Base-by-base conservation (phyloP, 2,888 invertebrate genomes). In the Disparrhopalites patrizii region DNA sequence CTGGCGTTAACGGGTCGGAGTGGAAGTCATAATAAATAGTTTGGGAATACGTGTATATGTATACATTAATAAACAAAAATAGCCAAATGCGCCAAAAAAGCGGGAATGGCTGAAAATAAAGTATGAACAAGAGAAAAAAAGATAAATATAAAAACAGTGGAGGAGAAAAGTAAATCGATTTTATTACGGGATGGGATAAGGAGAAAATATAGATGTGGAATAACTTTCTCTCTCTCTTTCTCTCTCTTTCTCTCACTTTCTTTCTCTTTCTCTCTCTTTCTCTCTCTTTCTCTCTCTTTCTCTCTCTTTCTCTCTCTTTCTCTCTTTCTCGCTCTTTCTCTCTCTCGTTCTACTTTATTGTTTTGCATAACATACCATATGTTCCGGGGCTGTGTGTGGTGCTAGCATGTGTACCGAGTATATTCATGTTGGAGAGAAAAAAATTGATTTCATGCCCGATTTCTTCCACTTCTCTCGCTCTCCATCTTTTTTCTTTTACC, bases 391-490 rank as follows among this genome's bases (percentile, higher is more conserved):
- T 10, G 43, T 47, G 23, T 47, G 20, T 60, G 23, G 47, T 15
- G n/a, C 5, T 43, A 10, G 43, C 43, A 20, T 47, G 47, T 20
- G 47, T 47, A 7, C 23, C 8, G 27, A 28, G 38, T 58, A 30
- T 43, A 47, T 28, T 28, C 47, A 47, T 18, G 47, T 30, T 30
- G 27, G 7, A 62, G 30, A 27, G 20, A 51, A 58, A 65, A 58
- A 65, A 65, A 65, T 65, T 65, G 65, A 65, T 65, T 65, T 65
- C 65, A 65, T 57, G 57, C 51, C 58, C 65, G 65, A 65, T 58
- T 65, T 65, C 60, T 23, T 43, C 58, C 58, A 43, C 58, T 43
- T 47, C 47, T 47, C 13, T 25, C 23, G n/a, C 18, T 54, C 54
- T 18, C 18, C 54, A 13, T 50, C 23, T 3, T 20, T 25, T 18